Evolutionary conservation across 2,888 invertebrate species (phyloP).

Genomic region (Pseudococcus viburni): DNA sequence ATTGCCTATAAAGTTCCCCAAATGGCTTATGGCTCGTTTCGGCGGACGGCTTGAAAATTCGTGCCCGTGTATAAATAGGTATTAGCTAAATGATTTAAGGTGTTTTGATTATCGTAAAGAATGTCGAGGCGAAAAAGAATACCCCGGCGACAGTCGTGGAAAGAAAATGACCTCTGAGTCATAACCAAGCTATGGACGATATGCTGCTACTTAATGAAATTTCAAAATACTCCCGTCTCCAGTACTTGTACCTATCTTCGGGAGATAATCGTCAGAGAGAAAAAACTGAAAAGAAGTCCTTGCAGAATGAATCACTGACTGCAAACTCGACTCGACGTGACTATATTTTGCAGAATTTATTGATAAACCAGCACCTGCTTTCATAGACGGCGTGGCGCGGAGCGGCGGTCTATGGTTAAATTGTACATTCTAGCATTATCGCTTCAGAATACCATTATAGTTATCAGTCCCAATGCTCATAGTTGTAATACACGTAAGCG

Average conservation of each 20-base stretch:
- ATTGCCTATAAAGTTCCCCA: constrained; percentile 16
- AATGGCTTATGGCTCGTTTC: constrained; percentile 13
- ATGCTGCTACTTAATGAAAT: constrained; percentile 1
- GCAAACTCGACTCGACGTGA: not conserved
- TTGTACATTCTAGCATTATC: not conserved
- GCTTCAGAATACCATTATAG: not conserved
- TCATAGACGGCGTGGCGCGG: too few relatives aligned
- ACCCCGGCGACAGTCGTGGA: not conserved
- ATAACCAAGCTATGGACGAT: not conserved
- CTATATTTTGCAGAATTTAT: not conserved
- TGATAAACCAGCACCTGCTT: not conserved
- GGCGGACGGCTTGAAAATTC: not conserved
- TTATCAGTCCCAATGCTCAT: not conserved
- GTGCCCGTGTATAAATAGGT: constrained; percentile 2
- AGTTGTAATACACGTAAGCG: not conserved
- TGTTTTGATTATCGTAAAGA: constrained; percentile 14
- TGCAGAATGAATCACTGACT: not conserved
- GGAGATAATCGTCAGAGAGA: too few relatives aligned
- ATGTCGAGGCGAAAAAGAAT: not conserved
- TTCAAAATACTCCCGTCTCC: not conserved
- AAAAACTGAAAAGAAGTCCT: not conserved
- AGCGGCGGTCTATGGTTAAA: not conserved
- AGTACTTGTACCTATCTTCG: too few relatives aligned
- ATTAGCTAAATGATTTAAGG: constrained; percentile 14
- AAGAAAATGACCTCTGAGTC: not conserved